Evolutionary conservation across 53 echinoderm and acorn worm species (phyloP), one percentile per base, ranked within the genome.

Genomic region (Antedon mediterranea): DNA sequence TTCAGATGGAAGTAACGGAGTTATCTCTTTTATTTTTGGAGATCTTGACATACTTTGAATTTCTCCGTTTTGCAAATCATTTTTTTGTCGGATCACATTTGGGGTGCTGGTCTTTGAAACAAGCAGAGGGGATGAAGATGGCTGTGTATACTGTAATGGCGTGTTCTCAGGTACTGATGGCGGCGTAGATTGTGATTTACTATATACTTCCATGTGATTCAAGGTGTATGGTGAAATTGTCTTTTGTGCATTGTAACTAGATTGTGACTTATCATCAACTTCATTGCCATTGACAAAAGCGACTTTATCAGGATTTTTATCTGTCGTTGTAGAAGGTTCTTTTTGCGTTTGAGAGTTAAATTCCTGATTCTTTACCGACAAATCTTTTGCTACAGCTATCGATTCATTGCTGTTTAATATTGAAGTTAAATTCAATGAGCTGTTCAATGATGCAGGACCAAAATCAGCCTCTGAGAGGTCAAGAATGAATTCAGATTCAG

Each of bases 391-490:
- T 57, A 2, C 20, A 18, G 11, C 20, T 15, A 57, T 23, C 3
- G 57, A 26, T 57, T 57, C 57, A 3, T 57, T 57, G 23, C 57
- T 57, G 23, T 57, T 57, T 26, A 57, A 57, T 18, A 57, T 23
- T 57, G 57, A 57, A 15, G 7, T 15, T 2, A 57, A 18, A 57
- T 23, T 57, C 57, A 57, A 57, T 57, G 57, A 57, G 20, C 57
- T 57, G 57, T 57, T 57, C 23, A 57, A 57, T 23, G 90, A 84
- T 0, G 92, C 84, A 18, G 97, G 97, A 3, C 89, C 97, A 84
- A 97, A 97, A 78, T 97, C 97, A 9, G 97, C 97, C 72, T 97
- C 97, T 0, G 97, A 97, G 13, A 97, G 72, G 42, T 97, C 97
- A 28, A 97, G 84, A 34, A 89, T 76, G 18, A 94, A 88, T 43